Evolutionary conservation across 2,113 vertebrate species (phyloP).

Genomic region (Pogona vitticeps): DNA sequence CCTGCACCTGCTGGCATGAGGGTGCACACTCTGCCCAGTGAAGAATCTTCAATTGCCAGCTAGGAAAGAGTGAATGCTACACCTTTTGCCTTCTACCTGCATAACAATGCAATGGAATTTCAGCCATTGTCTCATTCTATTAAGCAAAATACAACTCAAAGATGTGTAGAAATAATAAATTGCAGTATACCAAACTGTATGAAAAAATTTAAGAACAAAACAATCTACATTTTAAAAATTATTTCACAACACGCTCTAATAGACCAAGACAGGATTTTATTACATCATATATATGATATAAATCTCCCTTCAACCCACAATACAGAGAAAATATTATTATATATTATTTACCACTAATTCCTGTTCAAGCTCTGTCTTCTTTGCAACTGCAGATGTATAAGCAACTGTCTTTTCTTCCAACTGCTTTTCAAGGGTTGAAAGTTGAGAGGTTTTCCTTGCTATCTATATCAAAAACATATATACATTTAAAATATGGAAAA

Average conservation of each 20-base stretch:
- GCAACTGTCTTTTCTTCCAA: constrained; percentile 89
- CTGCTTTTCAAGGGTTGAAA: constrained; percentile 85
- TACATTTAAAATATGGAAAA: background rate
- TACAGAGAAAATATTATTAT: background rate
- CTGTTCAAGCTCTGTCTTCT: constrained; percentile 84
- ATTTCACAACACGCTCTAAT: constrained; percentile 15
- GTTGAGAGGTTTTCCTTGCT: constrained; percentile 85
- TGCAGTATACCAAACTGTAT: background rate
- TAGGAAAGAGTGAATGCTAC: too few species aligned
- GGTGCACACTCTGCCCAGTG: too few species aligned
- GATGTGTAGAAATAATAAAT: background rate
- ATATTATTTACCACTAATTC: constrained; percentile 81
- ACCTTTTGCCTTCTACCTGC: too few species aligned
- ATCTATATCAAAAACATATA: constrained; percentile 76
- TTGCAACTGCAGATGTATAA: constrained; percentile 81
- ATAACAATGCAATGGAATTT: too few species aligned
- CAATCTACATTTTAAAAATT: constrained; percentile 8
- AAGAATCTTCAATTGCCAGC: too few species aligned
- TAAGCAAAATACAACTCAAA: background rate
- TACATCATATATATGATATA: constrained; percentile 27
- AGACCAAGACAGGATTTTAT: constrained; percentile 10
- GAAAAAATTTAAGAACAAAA: background rate
- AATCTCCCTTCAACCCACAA: background rate
- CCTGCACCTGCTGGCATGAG: too few species aligned
- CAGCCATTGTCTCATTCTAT: background rate